Percentiles rank a stretch among this genome's conserved stretches.
Evolutionary conservation across 2,888 invertebrate species (phyloP).

Genomic region (Nomada fucata): DNA sequence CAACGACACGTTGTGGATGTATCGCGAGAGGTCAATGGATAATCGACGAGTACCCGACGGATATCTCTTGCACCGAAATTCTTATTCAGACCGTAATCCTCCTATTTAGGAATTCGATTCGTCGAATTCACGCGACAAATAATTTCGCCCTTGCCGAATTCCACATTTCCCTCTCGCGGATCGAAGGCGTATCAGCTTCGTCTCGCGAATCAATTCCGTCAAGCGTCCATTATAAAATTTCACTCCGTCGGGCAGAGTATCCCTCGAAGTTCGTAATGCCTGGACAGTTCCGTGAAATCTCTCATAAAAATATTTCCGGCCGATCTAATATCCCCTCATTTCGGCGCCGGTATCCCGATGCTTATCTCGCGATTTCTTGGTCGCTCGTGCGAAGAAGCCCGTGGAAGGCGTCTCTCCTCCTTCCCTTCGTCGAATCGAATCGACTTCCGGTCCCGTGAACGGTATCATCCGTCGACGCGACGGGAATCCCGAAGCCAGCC

Average conservation of each 20-base stretch:
- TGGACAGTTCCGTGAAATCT: neutral
- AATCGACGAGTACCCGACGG: too few species aligned
- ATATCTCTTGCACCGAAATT: too few species aligned
- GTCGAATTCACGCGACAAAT: too few species aligned
- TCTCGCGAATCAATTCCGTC: neutral
- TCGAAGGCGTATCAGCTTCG: too few species aligned
- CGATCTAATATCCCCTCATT: constrained; percentile 51
- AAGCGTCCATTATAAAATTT: neutral
- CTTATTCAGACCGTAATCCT: too few species aligned
- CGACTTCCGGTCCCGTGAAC: constrained; percentile 72
- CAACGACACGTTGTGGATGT: neutral
- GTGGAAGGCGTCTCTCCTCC: constrained; percentile 35
- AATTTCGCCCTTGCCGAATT: too few species aligned
- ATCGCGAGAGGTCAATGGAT: neutral
- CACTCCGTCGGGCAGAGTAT: neutral
- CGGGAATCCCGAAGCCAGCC: constrained; percentile 60
- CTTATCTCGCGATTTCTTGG: constrained; percentile 75
- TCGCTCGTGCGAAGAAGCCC: constrained; percentile 73
- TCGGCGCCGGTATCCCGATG: constrained; percentile 52
- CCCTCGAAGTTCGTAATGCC: constrained; percentile 1
- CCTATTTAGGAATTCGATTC: too few species aligned
- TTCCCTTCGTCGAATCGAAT: constrained; percentile 61
- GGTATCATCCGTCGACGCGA: constrained; percentile 71
- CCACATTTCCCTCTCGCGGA: too few species aligned
- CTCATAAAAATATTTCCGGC: constrained; percentile 42